These are phyloP conservation scores for Cotesia typhae DNA, from an alignment of 1,140 invertebrate species.

Conservation along the genomic window DNA sequence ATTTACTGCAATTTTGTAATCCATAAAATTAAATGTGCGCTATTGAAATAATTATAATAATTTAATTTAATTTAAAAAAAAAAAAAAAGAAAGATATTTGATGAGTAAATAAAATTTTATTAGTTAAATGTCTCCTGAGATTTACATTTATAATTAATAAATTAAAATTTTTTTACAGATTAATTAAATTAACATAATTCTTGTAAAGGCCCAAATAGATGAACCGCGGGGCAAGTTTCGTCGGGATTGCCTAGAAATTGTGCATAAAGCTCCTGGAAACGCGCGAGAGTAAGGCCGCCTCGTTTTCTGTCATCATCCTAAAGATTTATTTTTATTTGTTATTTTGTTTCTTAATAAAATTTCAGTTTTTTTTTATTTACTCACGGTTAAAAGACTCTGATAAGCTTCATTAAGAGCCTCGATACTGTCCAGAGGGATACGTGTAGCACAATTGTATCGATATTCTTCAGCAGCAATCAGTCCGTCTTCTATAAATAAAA, in stretches of 20 bases:
- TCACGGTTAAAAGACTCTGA: slow-evolving; percentile 79
- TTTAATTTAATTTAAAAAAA: neutral
- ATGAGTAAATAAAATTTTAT: neutral
- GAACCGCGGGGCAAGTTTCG: slow-evolving; percentile 75
- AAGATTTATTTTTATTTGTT: slow-evolving; percentile 42
- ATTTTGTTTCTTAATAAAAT: neutral
- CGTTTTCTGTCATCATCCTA: slow-evolving; percentile 82
- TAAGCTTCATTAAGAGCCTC: slow-evolving; percentile 79
- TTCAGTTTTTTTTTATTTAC: slow-evolving; percentile 39
- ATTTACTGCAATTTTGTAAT: too few species aligned
- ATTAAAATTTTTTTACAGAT: too few species aligned
- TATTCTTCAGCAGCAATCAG: slow-evolving; percentile 81
- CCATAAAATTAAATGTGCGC: too few species aligned
- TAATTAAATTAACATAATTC: slow-evolving; percentile 47
- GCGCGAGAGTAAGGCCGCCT: slow-evolving; percentile 77
- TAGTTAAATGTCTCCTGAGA: slow-evolving; percentile 1
- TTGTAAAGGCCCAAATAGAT: slow-evolving; percentile 79
- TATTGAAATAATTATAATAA: too few species aligned
- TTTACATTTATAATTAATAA: too few species aligned
- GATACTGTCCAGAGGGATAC: slow-evolving; percentile 79
- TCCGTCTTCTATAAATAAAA: slow-evolving; percentile 70
- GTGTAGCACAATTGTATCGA: slow-evolving; percentile 81
- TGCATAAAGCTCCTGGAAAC: slow-evolving; percentile 85
- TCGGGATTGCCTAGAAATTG: slow-evolving; percentile 82
- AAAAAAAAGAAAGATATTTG: neutral